Percentiles rank a stretch among this genome's conserved stretches.
These are phyloP conservation scores for Penaeus monodon DNA, from an alignment of 2,888 invertebrate genomes.

Conservation along the genomic window DNA sequence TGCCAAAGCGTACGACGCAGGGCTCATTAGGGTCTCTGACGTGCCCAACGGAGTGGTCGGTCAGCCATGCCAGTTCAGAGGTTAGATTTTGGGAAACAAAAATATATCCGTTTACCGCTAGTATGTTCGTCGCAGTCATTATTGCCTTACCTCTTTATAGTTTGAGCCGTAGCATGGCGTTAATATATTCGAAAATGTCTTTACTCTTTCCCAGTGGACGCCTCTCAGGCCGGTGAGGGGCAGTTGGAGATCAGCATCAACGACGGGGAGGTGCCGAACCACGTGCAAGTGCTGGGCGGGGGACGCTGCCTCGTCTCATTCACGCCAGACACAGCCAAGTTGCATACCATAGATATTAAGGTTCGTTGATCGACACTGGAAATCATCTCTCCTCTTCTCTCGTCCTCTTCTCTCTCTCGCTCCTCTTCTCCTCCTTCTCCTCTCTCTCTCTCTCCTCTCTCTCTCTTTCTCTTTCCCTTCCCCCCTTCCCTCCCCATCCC, in stretches of 20 bases:
- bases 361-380: conserved; percentile 5
- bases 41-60: conserved; percentile 81
- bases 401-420: too few relatives aligned
- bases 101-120: neutral
- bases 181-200: too few relatives aligned
- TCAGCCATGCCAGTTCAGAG: too few relatives aligned
- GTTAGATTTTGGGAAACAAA: conserved; percentile 59
- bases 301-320: conserved; percentile 94
- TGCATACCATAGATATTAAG: conserved; percentile 75
- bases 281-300: conserved; percentile 93
- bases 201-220: conserved; percentile 81
- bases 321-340: conserved; percentile 90
- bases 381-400: too few relatives aligned
- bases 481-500: accelerated
- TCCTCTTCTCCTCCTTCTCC: too few relatives aligned
- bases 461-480: too few relatives aligned
- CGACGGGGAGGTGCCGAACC: conserved; percentile 98
- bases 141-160: too few relatives aligned
- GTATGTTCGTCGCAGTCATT: neutral
- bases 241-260: conserved; percentile 99
- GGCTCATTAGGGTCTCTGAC: conserved; percentile 92
- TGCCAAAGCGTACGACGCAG: conserved; percentile 94
- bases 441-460: too few relatives aligned
- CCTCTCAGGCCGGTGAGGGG: conserved; percentile 97
- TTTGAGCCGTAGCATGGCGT: too few relatives aligned